Evolutionary conservation across 2,797 vertebrate genomes (phyloP).

Genomic region (Amblyraja radiata): DNA sequence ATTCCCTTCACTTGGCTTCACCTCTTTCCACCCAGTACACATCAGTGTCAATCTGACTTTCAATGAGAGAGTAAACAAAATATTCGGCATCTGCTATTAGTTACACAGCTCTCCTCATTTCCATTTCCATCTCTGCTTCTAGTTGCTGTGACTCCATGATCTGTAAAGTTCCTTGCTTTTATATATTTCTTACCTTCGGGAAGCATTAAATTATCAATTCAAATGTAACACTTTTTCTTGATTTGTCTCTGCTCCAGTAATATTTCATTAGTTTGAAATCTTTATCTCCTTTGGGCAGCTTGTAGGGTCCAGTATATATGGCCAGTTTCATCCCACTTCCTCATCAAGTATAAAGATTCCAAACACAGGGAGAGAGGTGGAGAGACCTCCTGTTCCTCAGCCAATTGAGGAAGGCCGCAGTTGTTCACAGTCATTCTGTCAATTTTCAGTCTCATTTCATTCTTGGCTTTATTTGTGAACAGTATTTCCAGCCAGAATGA

Average conservation of each 20-base stretch:
- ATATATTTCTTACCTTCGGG: neutral
- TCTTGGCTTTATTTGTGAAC: neutral
- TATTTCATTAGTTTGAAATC: neutral
- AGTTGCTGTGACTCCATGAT: neutral
- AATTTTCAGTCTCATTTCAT: neutral
- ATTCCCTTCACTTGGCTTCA: neutral
- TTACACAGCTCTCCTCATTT: neutral
- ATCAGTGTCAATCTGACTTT: neutral
- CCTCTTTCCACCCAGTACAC: neutral
- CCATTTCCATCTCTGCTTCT: neutral
- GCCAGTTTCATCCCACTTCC: neutral
- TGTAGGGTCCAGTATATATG: neutral
- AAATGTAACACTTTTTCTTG: neutral
- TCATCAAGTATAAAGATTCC: neutral
- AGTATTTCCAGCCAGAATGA: too few relatives aligned
- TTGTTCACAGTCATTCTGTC: neutral
- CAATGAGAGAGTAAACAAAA: neutral
- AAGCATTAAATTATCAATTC: neutral
- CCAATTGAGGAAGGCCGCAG: neutral
- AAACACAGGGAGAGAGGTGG: neutral
- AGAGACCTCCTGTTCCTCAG: neutral
- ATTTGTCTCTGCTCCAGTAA: neutral
- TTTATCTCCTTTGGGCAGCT: neutral
- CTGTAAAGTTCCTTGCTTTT: neutral
- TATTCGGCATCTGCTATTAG: neutral